Base-by-base conservation (phyloP, 23 tunicate species). In the Oikopleura albicans region DNA sequence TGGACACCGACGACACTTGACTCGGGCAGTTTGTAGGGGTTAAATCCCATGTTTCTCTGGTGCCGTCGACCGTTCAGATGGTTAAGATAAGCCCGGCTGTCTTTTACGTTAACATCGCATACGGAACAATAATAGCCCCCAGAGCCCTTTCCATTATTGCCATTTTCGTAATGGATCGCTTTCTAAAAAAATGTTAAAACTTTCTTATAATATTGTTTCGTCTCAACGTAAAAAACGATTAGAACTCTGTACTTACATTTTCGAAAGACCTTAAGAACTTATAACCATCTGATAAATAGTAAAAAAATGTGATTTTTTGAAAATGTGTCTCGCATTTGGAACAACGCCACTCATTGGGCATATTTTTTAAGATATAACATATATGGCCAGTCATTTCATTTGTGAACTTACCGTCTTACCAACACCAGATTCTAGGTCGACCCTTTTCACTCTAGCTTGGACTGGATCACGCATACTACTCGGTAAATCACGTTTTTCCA, bases 21-120 rank as follows among this genome's bases (percentile, higher is more conserved):
- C 31, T 71, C 79, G 28, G 79, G 79, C 37, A 71, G 37, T 71
- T 71, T 71, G 79, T 71, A 71, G 31, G 79, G 79, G 79, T 71
- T 71, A 29, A 71, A 71, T 16, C 79, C 79, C 79, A 71, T 71
- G 31, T 71, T 71, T 29, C 79, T 71, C 79, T 71, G 79, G 31
- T 71, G 79, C 31, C 79, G 27, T 71, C 79, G 27, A 12, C 79
- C 79, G 31, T 71, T 71, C 37, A 71, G 2, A 29, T 71, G 79
- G 37, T 71, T 71, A 2, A 71, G 35, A 37, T 71, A 71, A 2
- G 79, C 79, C 31, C 79, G 28, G 2, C 34, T 12, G 35, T 71
- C 79, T 71, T 71, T 71, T 2, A 71, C 79, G 35, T 71, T 71
- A 2, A 71, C 79, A 31, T 71, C 79, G 35, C 79, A 71, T 22